Conservation (phyloP, 2,888 invertebrate species). For the Morinoia aosen region DNA sequence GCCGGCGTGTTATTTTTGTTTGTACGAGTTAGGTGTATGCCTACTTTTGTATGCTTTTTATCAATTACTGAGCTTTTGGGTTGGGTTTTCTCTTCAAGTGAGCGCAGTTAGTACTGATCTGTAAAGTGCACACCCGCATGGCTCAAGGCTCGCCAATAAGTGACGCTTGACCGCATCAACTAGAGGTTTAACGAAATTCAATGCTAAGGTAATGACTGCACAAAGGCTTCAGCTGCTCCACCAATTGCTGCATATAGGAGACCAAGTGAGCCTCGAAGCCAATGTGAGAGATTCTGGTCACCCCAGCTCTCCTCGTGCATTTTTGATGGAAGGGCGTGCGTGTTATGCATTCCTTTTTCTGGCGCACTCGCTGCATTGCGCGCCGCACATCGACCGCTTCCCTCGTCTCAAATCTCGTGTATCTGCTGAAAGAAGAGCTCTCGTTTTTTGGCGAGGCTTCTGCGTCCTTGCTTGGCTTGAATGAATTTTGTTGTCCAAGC, state of each 20-base stretch:
- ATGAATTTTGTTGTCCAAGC: neutral
- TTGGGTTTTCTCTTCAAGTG: neutral
- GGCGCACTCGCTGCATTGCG: neutral
- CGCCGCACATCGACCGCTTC: neutral
- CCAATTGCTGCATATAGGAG: neutral
- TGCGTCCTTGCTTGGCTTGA: neutral
- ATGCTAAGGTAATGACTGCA: neutral
- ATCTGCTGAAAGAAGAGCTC: neutral
- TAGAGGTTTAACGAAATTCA: constrained; percentile 2
- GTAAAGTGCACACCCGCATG: neutral
- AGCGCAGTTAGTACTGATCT: neutral
- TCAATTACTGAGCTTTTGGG: neutral
- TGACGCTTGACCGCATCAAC: neutral
- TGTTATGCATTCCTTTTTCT: constrained; percentile 30
- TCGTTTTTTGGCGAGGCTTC: neutral
- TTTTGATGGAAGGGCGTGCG: neutral
- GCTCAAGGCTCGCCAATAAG: neutral
- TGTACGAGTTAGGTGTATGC: too few relatives aligned
- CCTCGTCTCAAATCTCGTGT: neutral
- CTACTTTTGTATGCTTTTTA: neutral
- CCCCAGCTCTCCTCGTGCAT: neutral
- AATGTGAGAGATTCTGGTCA: neutral
- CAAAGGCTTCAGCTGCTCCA: neutral
- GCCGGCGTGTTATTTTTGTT: neutral
- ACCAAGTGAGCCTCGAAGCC: constrained; percentile 12